Evolutionary conservation across 2,113 vertebrate genomes (phyloP), one percentile per base, ranked within the genome.

Genomic region (Edolisoma coerulescens): DNA sequence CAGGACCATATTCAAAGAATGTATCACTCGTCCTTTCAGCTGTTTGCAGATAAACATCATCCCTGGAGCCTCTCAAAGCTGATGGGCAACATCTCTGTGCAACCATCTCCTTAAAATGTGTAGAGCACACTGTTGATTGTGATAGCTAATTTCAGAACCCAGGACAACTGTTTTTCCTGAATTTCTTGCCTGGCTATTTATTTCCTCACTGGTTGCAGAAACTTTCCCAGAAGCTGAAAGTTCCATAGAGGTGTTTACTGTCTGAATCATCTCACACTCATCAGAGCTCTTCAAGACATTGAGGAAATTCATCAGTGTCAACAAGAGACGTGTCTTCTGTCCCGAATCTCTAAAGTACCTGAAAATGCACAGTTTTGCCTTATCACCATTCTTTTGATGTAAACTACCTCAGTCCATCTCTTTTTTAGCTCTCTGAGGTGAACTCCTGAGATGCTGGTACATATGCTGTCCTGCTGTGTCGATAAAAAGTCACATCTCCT

Each of bases 401-500:
- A 32, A 63, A 56, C 18, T 35, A 19, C n/a, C 22, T 63, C 45
- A 28, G 13, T 37, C 27, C 3, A 8, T n/a, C 42, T 61, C 27
- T 27, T 45, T 61, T 64, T 64, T 85, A 28, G 5, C 17, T 78
- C 21, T 28, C n/a, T 2, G 0, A 52, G 26, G 22, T 42, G 41
- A 76, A 28, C 18, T 86, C n/a, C 42, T 52, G 37, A 64, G 35
- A 14, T 52, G n/a, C 65, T 79, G 61, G 21, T 35, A 12, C 4
- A 21, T 2, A 0, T 41, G 23, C 24, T 7, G 1, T 37, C 75
- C 33, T 33, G 7, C 16, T 76, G 30, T 5, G 0, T 70, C 33
- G 57, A 16, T 69, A 53, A 70, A 28, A 92, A 69, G 17, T 54
- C 60, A 15, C 5, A 2, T 41, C 27, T 68, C 26, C 24, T 47